These are phyloP conservation scores for Hirtodrosophila alboralis DNA, from an alignment of 2,888 invertebrate species.

Conservation along the genomic window DNA sequence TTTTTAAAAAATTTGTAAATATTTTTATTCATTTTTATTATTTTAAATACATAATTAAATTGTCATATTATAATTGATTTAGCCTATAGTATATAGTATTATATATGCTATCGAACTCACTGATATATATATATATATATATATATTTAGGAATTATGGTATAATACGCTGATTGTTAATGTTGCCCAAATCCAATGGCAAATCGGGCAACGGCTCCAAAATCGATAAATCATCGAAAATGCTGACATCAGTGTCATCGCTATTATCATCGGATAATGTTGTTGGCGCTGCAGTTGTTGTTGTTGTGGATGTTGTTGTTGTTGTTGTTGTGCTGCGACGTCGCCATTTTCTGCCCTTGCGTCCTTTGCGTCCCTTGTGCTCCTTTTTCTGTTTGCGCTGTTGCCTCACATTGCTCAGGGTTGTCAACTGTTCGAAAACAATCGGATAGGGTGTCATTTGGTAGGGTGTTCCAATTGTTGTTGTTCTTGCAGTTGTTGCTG, in stretches of 20 bases:
- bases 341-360: slow-evolving; percentile 52
- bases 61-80: neutral
- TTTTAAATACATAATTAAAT: too few relatives aligned
- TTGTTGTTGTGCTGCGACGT: slow-evolving; percentile 46
- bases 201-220: slow-evolving; percentile 56
- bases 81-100: neutral
- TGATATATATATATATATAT: too few relatives aligned
- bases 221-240: slow-evolving; percentile 12
- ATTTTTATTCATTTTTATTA: too few relatives aligned
- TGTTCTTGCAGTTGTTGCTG: slow-evolving; percentile 19
- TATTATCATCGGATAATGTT: slow-evolving; percentile 12
- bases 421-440: slow-evolving; percentile 28
- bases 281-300: slow-evolving; percentile 15
- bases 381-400: slow-evolving; percentile 15
- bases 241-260: neutral
- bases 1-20: too few relatives aligned
- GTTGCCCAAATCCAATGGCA: slow-evolving; percentile 60
- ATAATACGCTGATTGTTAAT: slow-evolving; percentile 58
- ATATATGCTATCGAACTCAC: slow-evolving; percentile 20
- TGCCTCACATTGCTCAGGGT: slow-evolving; percentile 8
- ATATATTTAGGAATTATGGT: slow-evolving; percentile 6
- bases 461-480: slow-evolving; percentile 41
- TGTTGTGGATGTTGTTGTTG: slow-evolving; percentile 19
- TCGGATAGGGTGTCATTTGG: slow-evolving; percentile 52
- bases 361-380: slow-evolving; percentile 45